Conservation (phyloP, 2,888 invertebrate species). For the Tribolium freemani region DNA sequence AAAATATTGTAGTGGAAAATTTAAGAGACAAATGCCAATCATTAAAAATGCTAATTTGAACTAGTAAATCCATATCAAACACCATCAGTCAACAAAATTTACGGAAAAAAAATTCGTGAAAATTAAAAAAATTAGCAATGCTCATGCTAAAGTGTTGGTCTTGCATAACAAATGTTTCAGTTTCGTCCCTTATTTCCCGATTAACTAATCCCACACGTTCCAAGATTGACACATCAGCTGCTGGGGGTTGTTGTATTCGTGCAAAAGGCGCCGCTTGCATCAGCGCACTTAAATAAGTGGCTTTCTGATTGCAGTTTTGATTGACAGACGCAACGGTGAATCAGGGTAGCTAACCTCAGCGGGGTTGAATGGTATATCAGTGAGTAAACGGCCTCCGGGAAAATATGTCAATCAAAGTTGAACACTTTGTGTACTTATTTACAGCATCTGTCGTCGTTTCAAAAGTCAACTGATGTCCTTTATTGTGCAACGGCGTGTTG, state of each 20-base stretch:
- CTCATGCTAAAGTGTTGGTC: too few species aligned
- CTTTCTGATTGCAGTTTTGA: conserved; percentile 50
- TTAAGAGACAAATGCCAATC: too few species aligned
- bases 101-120: too few species aligned
- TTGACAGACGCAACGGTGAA: conserved; percentile 45
- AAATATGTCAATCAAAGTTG: conserved; percentile 65
- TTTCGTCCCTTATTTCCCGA: neutral
- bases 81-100: too few species aligned
- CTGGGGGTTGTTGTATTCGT: conserved; percentile 23
- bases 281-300: conserved; percentile 49
- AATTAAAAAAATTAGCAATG: too few species aligned
- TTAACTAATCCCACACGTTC: neutral
- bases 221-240: conserved; percentile 36
- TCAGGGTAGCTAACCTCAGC: conserved; percentile 51
- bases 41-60: too few species aligned
- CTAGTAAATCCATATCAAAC: too few species aligned
- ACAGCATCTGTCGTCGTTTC: conserved; percentile 63
- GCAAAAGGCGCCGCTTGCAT: conserved; percentile 45
- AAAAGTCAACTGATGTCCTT: conserved; percentile 59
- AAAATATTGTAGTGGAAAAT: too few species aligned
- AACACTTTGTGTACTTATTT: conserved; percentile 61
- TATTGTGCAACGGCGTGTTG: conserved; percentile 60
- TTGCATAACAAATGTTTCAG: neutral
- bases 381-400: conserved; percentile 62
- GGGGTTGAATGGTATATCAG: conserved; percentile 52